These are phyloP conservation scores for Cyprinodon variegatus DNA, from an alignment of 2,113 vertebrate genomes.

Conservation along the genomic window DNA sequence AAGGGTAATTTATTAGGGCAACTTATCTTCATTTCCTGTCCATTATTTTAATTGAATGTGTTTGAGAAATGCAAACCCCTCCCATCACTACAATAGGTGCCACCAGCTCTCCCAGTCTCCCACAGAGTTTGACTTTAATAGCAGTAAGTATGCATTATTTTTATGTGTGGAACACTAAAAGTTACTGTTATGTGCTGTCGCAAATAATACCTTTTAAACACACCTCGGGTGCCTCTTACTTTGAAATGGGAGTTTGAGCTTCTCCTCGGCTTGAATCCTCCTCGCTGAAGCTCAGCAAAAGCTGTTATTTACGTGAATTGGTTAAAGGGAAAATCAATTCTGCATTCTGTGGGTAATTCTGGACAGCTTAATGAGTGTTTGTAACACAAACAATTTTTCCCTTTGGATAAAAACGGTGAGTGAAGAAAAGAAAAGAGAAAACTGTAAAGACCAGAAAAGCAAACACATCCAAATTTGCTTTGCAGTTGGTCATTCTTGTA, in stretches of 20 bases:
- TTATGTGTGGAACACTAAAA: slow-evolving; percentile 25
- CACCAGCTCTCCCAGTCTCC: slow-evolving; percentile 36
- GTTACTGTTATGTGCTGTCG: slow-evolving; percentile 20
- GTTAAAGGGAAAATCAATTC: slow-evolving; percentile 33
- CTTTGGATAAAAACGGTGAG: slow-evolving; percentile 5
- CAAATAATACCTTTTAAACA: slow-evolving; percentile 23
- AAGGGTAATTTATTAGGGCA: not conserved
- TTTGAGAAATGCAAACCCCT: slow-evolving; percentile 26
- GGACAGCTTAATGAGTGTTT: slow-evolving; percentile 46
- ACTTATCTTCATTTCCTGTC: slow-evolving; percentile 32
- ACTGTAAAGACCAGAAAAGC: slow-evolving; percentile 26
- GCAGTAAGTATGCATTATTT: slow-evolving; percentile 49
- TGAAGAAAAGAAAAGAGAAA: slow-evolving; percentile 27
- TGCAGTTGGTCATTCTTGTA: slow-evolving; percentile 30
- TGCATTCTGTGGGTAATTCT: slow-evolving; percentile 37
- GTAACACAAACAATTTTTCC: slow-evolving; percentile 22
- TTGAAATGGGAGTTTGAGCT: slow-evolving; percentile 16
- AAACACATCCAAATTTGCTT: slow-evolving; percentile 46
- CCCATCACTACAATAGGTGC: slow-evolving; percentile 22
- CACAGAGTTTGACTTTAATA: slow-evolving; percentile 42
- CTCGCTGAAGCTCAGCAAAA: slow-evolving; percentile 13
- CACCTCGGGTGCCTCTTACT: slow-evolving; percentile 16
- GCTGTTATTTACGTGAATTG: slow-evolving; percentile 6
- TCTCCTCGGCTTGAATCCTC: slow-evolving; percentile 15
- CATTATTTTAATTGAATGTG: slow-evolving; percentile 17